Evolutionary conservation across 2,888 invertebrate genomes (phyloP), one percentile per base, ranked within the genome.

Genomic region (Noctua janthina): DNA sequence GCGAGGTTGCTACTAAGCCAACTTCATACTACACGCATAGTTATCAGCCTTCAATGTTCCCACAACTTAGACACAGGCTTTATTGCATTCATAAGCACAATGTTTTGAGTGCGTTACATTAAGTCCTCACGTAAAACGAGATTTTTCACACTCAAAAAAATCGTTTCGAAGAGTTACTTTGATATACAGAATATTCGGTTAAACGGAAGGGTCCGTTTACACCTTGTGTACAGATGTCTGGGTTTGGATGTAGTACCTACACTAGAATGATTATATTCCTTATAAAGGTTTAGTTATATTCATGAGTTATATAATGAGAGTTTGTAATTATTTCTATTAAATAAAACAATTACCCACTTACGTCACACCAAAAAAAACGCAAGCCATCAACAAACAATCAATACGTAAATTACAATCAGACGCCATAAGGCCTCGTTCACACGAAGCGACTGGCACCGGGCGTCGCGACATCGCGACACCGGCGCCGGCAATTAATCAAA

Each of bases 381-480:
- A 68, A 1, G 11, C 54, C 68, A 83, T 83, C 87, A 78, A 66
- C 62, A 76, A 72, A 86, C 49, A 84, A 86, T 85, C 69, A 87
- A 83, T 75, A 83, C 70, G 82, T 82, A 81, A 79, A 80, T 77
- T 75, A 83, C 78, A 86, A 88, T 80, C 39, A 85, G 56, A 73
- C 85, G 66, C 76, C 93, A 93, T 93, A 93, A 93, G 93, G 93
- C 76, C 70, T 49, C 49, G 91, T 93, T 93, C 93, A 92, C 93
- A 93, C 92, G 93, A 76, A 29, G 77, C 87, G 90, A 79, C 88
- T 89, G 89, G 91, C 83, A 88, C 76, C 78, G 90, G 8, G 89
- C 90, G 90, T 89, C 91, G 93, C 93, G 93, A 93, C 93, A 93
- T 93, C 93, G 92, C 93, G 93, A 93, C 93, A 93, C 82, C 43